Evolutionary conservation across 2,113 vertebrate species (phyloP).

Genomic region (Nanger granti): DNA sequence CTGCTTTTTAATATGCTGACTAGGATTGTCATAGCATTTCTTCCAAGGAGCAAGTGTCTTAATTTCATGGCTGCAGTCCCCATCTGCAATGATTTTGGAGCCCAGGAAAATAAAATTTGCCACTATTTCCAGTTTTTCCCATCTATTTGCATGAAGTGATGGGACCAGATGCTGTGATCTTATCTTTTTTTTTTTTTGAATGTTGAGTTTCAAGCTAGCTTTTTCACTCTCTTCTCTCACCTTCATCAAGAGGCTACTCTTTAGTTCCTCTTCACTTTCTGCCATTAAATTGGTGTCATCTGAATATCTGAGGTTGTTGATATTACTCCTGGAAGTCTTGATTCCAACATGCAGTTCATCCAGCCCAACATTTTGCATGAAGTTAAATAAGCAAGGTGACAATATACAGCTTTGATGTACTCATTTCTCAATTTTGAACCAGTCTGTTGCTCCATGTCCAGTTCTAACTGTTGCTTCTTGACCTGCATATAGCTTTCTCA

Average conservation of each 20-base stretch:
- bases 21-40: neutral
- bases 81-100: neutral
- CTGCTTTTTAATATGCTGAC: neutral
- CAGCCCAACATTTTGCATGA: neutral
- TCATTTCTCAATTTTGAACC: neutral
- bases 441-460: neutral
- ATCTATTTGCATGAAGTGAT: neutral
- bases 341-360: neutral
- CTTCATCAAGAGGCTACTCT: neutral
- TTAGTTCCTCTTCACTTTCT: neutral
- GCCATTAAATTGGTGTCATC: neutral
- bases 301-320: neutral
- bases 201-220: neutral
- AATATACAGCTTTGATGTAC: neutral
- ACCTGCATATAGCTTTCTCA: neutral
- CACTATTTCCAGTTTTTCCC: neutral
- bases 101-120: neutral
- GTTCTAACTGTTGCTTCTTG: neutral
- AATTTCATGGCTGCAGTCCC: neutral
- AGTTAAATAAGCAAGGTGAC: neutral
- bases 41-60: neutral
- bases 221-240: neutral
- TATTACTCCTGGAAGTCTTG: neutral
- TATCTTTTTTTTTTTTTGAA: neutral
- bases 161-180: neutral